These are phyloP conservation scores for Edolisoma coerulescens DNA, from an alignment of 2,113 vertebrate genomes.

Conservation along the genomic window DNA sequence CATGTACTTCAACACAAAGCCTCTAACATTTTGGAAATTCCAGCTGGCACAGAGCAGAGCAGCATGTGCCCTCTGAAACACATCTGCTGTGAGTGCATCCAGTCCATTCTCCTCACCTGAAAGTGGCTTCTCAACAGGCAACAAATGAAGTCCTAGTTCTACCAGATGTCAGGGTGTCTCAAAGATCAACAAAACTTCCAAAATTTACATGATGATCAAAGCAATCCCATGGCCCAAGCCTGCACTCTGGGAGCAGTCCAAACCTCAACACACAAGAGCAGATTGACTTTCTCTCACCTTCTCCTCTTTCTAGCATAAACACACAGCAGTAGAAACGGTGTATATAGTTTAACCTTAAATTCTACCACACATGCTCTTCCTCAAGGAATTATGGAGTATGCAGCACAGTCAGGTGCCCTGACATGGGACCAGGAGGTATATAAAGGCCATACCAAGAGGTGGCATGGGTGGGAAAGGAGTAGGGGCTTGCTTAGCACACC, in stretches of 20 bases:
- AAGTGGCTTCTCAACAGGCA: not conserved
- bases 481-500: not conserved
- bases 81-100: not conserved
- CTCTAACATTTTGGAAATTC: not conserved
- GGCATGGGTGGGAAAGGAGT: not conserved
- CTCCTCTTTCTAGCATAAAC: not conserved
- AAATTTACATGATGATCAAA: not conserved
- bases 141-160: not conserved
- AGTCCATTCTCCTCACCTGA: not conserved
- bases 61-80: not conserved
- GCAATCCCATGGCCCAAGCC: not conserved
- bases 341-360: not conserved
- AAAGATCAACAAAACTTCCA: not conserved
- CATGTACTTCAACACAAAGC: not conserved
- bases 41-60: not conserved
- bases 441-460: not conserved
- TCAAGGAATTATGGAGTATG: not conserved
- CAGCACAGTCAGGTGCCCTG: not conserved
- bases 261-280: not conserved
- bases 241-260: not conserved
- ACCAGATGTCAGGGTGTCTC: not conserved
- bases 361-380: not conserved
- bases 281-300: not conserved
- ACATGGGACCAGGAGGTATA: not conserved
- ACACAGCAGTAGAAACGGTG: not conserved